Percentiles rank a stretch among this genome's conserved stretches.
These are phyloP conservation scores for Hypomesus transpacificus DNA, from an alignment of 2,113 vertebrate genomes.

Conservation along the genomic window DNA sequence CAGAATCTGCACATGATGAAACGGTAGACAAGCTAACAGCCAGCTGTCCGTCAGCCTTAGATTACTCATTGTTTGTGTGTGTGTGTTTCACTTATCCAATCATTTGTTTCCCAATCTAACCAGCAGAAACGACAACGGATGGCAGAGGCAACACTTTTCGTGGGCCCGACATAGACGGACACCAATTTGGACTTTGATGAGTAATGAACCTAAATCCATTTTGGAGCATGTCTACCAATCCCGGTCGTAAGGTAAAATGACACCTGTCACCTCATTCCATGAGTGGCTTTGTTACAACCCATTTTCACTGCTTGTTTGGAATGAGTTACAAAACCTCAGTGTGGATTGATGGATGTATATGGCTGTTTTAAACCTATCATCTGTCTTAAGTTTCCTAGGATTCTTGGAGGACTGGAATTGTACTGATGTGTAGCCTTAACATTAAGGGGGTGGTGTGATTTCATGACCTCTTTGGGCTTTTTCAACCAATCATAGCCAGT, in stretches of 20 bases:
- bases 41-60: slow-evolving; percentile 39
- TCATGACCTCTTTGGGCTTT: neutral
- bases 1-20: no score
- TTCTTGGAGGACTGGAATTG: slow-evolving; percentile 5
- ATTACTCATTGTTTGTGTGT: slow-evolving; percentile 10
- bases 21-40: slow-evolving; percentile 11
- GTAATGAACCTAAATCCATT: slow-evolving; percentile 98
- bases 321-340: neutral
- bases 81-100: neutral
- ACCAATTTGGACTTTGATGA: slow-evolving; percentile 63
- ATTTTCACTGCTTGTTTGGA: neutral
- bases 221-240: slow-evolving; percentile 95
- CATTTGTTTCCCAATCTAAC: slow-evolving; percentile 1
- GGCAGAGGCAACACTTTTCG: slow-evolving; percentile 44
- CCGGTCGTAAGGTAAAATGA: slow-evolving; percentile 83
- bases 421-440: neutral
- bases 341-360: neutral
- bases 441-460: neutral
- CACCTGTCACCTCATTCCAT: neutral
- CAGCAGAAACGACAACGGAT: slow-evolving; percentile 49
- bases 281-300: neutral
- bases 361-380: neutral
- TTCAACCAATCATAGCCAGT: neutral
- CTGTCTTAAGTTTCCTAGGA: neutral
- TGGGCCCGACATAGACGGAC: slow-evolving; percentile 60